Evolutionary conservation across 2,797 vertebrate species (phyloP), one percentile per base, ranked within the genome.

Genomic region (Girardinus metallicus): DNA sequence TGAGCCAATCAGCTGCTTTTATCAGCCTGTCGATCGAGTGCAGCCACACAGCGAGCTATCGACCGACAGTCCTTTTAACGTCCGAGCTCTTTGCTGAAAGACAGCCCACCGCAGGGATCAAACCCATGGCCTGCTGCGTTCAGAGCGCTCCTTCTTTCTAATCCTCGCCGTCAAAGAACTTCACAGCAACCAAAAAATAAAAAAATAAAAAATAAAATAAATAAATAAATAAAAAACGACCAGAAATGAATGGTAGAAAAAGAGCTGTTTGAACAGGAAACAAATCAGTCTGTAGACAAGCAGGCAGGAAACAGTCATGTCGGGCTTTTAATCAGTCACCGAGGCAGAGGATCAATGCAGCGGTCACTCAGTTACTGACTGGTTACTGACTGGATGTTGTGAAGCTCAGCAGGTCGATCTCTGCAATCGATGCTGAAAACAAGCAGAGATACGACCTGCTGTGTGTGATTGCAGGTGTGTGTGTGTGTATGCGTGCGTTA

Each of bases 371-470:
- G 81, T 87, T 60, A 79, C 78, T 76, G 85, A 64, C 91, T 90
- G 91, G 79, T 92, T 91, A 83, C 88, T 46, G 85, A 80, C 89
- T 89, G 90, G 84, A 85, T 85, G 86, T 87, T 89, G 88, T 80
- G 87, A 88, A 36, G 85, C 90, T 89, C 89, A 83, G 86, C 85
- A 62, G 88, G 91, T 93, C 91, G 86, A 92, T 91, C 49, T 75
- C 18, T 68, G 75, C 23, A 29, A 91, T 94, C 89, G 64, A 93
- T 93, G 88, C 77, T 80, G 86, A 91, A 91, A 94, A 94, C 88
- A 92, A 93, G 88, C 89, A 86, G 86, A 90, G 83, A 90, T 78
- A 81, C 79, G 78, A 86, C 92, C 88, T 81, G 89, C 91, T 91
- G 89, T 66, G 83, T 79, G 76, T 46, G 75, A 66, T 86, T 73